Percentiles rank a stretch among this genome's conserved stretches.
Conservation (phyloP, 2,797 vertebrate species). For the Scolopax bukidnonensis region DNA sequence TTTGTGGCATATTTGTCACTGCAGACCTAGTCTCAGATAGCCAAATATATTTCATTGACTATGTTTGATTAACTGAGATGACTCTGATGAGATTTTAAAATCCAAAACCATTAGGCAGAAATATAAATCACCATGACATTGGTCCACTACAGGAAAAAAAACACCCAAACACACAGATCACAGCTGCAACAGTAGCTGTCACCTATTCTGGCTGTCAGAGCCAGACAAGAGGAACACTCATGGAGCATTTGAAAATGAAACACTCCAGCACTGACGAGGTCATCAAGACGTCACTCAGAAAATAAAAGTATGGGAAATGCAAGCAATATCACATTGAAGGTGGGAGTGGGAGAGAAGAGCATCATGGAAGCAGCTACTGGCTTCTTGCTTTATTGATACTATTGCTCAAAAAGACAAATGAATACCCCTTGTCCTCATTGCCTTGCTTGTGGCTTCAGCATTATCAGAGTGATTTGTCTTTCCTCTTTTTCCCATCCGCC, state of each 20-base stretch:
- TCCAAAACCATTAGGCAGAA: neutral
- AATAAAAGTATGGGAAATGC: neutral
- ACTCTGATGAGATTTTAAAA: neutral
- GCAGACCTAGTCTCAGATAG: neutral
- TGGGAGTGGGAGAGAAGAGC: neutral
- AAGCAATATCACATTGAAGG: neutral
- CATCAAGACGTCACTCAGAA: neutral
- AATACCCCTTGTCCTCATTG: neutral
- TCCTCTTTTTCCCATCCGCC: neutral
- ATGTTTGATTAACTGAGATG: neutral
- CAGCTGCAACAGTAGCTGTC: neutral
- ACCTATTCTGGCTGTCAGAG: neutral
- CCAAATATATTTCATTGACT: neutral
- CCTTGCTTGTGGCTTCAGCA: neutral
- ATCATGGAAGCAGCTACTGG: neutral
- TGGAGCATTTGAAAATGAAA: neutral
- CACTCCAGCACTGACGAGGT: neutral
- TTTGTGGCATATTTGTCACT: neutral
- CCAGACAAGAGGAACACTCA: neutral
- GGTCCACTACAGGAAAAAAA: neutral
- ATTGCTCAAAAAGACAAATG: neutral
- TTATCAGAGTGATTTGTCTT: neutral
- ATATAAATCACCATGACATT: neutral
- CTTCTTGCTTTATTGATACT: neutral
- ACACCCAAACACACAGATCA: neutral